Evolutionary conservation across 2,113 vertebrate genomes (phyloP), one percentile per base, ranked within the genome.

Genomic region (Osmerus eperlanus): DNA sequence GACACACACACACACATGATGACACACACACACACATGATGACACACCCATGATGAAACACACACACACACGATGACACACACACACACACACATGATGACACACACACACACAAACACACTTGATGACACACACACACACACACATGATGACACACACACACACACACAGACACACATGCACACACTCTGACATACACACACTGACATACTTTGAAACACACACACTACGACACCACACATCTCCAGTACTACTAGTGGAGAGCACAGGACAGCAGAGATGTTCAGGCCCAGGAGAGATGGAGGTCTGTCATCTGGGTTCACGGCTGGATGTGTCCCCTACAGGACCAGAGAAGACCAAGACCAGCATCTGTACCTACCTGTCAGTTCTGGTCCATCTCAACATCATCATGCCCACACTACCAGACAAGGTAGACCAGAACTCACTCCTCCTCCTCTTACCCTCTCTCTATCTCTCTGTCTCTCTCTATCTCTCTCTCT

Each of bases 271-370:
- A 7, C 41, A 47, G 41, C 41, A 18, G 54, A n/a, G 15, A n/a
- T 15, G 14, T 56, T n/a, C 14, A n/a, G 15, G n/a, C 54, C n/a
- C 15, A 4, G 54, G 1, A 6, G 54, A n/a, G 9, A 28, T 29
- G 28, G 2, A 6, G 60, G 11, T 61, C 14, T 29, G 61, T 3
- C 32, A 18, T 64, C 13, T 62, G 60, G 23, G 21, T 28, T 60
- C n/a, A 19, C 19, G 6, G 58, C n/a, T n/a, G n/a, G 21, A 21
- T 76, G 41, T 61, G 18, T 79, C 36, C 72, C 19, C 41, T 83
- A 16, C 81, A 99, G 97, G 92, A 92, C 85, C 94, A 96, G 96
- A 97, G 68, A 93, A 94, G 74, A 92, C 94, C 69, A 99, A 96
- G 89, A 96, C 93, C 0, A 97, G 95, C 72, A 81, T 95, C 82